Conservation (phyloP, 2,888 invertebrate species). For the Agonopterix alstromeriana region DNA sequence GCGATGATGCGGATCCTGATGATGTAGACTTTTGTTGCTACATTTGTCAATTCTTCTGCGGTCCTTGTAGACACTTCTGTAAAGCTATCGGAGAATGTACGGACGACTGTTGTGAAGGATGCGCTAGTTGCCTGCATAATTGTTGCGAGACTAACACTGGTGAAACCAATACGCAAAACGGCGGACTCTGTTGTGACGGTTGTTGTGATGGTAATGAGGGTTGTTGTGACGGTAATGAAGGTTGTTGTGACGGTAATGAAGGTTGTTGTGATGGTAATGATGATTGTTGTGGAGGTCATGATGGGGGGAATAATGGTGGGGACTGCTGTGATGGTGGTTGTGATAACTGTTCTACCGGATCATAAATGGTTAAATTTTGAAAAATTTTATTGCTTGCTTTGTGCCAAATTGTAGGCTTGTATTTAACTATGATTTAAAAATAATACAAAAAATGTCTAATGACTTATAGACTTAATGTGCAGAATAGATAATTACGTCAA, state of each 20-base stretch:
- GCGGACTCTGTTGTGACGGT: slow-evolving; percentile 2
- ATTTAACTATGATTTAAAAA: no score
- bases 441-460: no score
- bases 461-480: no score
- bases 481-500: no score
- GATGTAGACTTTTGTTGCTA: slow-evolving; percentile 18
- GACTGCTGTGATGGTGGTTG: neutral
- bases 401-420: no score
- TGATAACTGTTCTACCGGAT: neutral
- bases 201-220: neutral
- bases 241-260: neutral
- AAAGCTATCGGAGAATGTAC: slow-evolving; percentile 18
- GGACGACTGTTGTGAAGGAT: slow-evolving; percentile 24
- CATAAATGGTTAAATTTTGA: no score
- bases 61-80: slow-evolving; percentile 16
- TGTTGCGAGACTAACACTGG: slow-evolving; percentile 20
- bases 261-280: slow-evolving; percentile 6
- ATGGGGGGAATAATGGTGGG: neutral
- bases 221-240: neutral
- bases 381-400: no score
- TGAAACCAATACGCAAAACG: neutral
- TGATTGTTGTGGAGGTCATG: slow-evolving; percentile 1
- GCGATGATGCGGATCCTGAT: slow-evolving; percentile 5
- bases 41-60: slow-evolving; percentile 18
- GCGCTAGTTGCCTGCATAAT: slow-evolving; percentile 20